Base-by-base conservation (phyloP, 1,140 invertebrate species). In the Temnothorax nylanderi region DNA sequence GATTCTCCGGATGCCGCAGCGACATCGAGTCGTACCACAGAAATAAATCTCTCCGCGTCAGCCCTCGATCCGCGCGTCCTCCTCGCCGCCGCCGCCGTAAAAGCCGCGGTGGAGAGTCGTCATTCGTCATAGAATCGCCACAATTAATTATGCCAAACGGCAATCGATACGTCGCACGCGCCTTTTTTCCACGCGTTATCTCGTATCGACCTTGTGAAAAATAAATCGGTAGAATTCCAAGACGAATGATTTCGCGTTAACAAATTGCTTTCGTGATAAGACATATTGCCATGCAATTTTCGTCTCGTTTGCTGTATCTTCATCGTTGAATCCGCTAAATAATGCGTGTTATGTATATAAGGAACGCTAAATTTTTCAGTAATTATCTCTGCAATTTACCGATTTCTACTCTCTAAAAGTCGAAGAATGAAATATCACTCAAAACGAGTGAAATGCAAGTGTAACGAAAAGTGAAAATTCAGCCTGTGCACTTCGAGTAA, bases 1-100 rank as follows among this genome's bases (percentile, higher is more conserved):
- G 69, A 84, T 84, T 84, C 80, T 84, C 54, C 18, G 69, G 54
- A 84, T 84, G 80, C 69, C 69, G 69, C 69, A 60, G 69, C 69
- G 67, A 84, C 69, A 60, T 84, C 54, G n/a, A 74, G 26, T 84
- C 44, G 80, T 84, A 84, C 41, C 32, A 26, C 69, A 84, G 80
- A 84, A 74, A 84, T 84, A 74, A 84, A 84, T 84, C 80, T 84
- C 44, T 54, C 18, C 41, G 4, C 54, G 69, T 60, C 54, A 60
- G 54, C 26, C 11, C 69, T 84, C 54, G 80, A 49, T 60, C 54
- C 34, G 54, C 80, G n/a, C 80, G n/a, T 21, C n/a, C 32, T 41
- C 13, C 26, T 58, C 37, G 2, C 16, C 10, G 26, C 13, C 44
- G 16, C 16, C 26, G 26, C 26, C 26, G 26, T 26, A 26, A 26